Base-by-base conservation (phyloP, 2,888 invertebrate species). In the Ectemnius cavifrons region DNA sequence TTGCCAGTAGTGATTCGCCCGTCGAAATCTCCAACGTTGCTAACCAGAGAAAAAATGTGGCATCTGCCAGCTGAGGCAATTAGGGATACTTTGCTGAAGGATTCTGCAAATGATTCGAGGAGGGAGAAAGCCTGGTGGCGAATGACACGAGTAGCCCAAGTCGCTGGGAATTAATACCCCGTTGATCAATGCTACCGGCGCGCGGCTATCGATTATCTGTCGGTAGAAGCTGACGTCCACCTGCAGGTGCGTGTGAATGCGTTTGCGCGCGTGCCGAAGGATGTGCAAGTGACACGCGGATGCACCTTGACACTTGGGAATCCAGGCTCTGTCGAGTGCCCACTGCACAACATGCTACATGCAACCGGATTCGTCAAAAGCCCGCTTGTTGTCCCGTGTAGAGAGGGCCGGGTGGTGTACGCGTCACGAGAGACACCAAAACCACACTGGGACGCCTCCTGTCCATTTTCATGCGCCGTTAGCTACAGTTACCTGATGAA, bases 191-290 rank as follows among this genome's bases (percentile, higher is more conserved):
- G 84, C 81, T 81, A 65, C 79, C 67, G 75, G 74, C 68, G 75
- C 3, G 75, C 67, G 73, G 76, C 77, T 85, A 88, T 88, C 88
- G 88, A 88, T 87, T 89, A 87, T 85, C 86, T 79, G 87, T 88
- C 87, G 81, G 67, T 20, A 37, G 69, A 62, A 67, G 75, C 79
- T 80, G 80, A 70, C 81, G 59, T 66, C 28, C 59, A 20, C 70
- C 65, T 23, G 75, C 68, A 57, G 67, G 72, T 69, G 80, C 73
- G 73, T 52, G 52, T 61, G 49, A 62, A 58, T 57, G 69, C 71
- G 73, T 79, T 82, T 79, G 69, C 75, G 75, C 75, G 75, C 79
- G 79, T 73, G 78, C 69, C 75, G 70, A 78, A 78, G 74, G 78
- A 78, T 37, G 8, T 74, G 74, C 72, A 68, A 57, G 63, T 72